Evolutionary conservation across 2,888 invertebrate species (phyloP), one percentile per base, ranked within the genome.

Genomic region (Caenorhabditis sinica): DNA sequence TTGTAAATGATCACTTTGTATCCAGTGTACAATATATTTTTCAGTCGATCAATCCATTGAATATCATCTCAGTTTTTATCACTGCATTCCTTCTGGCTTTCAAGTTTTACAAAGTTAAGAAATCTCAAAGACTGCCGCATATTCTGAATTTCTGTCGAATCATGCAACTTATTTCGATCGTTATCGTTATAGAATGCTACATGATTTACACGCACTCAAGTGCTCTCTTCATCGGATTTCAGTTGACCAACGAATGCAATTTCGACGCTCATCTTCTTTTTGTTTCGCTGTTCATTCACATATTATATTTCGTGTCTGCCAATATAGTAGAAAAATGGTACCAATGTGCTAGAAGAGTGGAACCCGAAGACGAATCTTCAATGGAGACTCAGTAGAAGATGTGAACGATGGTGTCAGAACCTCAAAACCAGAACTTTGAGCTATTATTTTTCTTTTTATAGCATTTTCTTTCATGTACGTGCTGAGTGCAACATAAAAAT

Each of bases 281-380:
- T n/a, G n/a, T 30, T 3, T 3, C 25, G 1, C 15, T 56, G 11
- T 30, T 33, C 8, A 28, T 66, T 23, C 75, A 75, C 45, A 20
- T 56, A 9, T 49, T 43, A 2, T 58, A 66, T 20, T 23, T 66
- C 1, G 1, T 68, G 15, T 74, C 60, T 0, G 73, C 66, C 1
- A 15, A 66, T 45, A 13, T 45, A 11, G 53, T 66, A 0, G 75
- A 75, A 28, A 63, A 58, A 23, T 75, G 75, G 75, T 40, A 74
- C 45, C 36, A 51, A 2, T 30, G 49, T 33, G 51, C 28, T 23
- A 17, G 9, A 6, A 60, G 45, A 61, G 60, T 72, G n/a, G 30
- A 0, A n/a, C 72, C 72, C 4, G 30, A 60, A 15, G 23, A 49
- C n/a, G 53, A 69, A 40, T 36, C 1, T 43, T 56, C 40, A 17